Evolutionary conservation across 2,797 vertebrate genomes (phyloP).

Genomic region (Hirundo rustica): DNA sequence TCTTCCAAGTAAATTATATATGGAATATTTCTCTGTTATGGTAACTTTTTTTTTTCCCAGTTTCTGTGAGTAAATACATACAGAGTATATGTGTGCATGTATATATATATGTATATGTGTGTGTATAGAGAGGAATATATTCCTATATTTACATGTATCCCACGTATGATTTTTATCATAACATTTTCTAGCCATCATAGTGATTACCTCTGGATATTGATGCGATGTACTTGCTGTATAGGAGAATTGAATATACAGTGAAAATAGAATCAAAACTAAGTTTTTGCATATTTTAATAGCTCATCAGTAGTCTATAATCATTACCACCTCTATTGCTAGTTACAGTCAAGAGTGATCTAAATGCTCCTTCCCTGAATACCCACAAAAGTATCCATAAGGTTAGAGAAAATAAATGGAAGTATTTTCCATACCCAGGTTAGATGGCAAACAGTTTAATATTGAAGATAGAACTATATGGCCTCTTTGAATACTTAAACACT

Average conservation of each 20-base stretch:
- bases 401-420: not conserved
- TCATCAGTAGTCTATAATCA: not conserved
- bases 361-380: not conserved
- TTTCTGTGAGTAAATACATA: not conserved
- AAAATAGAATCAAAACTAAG: not conserved
- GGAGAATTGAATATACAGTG: not conserved
- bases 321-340: not conserved
- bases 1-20: not conserved
- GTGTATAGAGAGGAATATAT: rapidly evolving
- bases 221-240: not conserved
- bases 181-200: not conserved
- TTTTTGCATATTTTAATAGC: not conserved
- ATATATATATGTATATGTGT: rapidly evolving
- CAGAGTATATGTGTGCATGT: not conserved
- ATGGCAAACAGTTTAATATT: not conserved
- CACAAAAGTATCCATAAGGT: not conserved
- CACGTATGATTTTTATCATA: not conserved
- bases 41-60: not conserved
- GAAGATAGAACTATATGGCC: not conserved
- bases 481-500: not conserved
- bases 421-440: not conserved
- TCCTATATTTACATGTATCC: not conserved
- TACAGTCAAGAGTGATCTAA: not conserved
- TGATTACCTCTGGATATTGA: not conserved
- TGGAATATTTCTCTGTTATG: not conserved